These are phyloP conservation scores for Eremophila alpestris DNA, from an alignment of 2,797 vertebrate genomes.

Conservation along the genomic window DNA sequence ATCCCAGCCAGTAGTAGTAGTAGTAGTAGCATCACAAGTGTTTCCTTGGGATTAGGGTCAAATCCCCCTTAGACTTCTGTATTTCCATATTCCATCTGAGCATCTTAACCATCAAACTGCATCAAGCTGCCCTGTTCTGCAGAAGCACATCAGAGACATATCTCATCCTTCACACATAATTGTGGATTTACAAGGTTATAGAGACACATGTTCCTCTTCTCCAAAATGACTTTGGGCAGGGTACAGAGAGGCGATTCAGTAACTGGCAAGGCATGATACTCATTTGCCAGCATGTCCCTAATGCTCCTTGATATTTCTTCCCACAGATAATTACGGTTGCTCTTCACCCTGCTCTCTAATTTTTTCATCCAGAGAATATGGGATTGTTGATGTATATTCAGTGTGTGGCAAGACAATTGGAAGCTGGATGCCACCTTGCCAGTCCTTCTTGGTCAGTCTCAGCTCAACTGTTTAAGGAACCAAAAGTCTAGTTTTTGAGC, in stretches of 20 bases:
- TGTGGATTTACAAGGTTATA: neutral
- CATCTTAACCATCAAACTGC: neutral
- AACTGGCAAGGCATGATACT: neutral
- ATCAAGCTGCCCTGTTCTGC: neutral
- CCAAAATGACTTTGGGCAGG: neutral
- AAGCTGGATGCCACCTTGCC: neutral
- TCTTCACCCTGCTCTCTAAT: neutral
- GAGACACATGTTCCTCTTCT: neutral
- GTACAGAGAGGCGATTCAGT: neutral
- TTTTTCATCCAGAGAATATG: neutral
- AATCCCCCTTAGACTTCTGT: neutral
- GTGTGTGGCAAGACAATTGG: neutral
- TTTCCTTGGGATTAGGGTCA: neutral
- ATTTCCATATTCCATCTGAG: neutral
- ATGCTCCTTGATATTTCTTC: neutral
- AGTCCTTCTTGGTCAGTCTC: neutral
- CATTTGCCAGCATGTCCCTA: neutral
- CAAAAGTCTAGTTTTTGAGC: neutral
- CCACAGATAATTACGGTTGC: neutral
- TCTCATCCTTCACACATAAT: neutral
- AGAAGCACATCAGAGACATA: neutral
- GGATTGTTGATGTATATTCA: neutral
- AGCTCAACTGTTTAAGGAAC: neutral
- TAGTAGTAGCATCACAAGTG: neutral
- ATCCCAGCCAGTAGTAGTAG: neutral